Evolutionary conservation across 2,797 vertebrate species (phyloP).

Genomic region (Ctenopoma kingsleyae): DNA sequence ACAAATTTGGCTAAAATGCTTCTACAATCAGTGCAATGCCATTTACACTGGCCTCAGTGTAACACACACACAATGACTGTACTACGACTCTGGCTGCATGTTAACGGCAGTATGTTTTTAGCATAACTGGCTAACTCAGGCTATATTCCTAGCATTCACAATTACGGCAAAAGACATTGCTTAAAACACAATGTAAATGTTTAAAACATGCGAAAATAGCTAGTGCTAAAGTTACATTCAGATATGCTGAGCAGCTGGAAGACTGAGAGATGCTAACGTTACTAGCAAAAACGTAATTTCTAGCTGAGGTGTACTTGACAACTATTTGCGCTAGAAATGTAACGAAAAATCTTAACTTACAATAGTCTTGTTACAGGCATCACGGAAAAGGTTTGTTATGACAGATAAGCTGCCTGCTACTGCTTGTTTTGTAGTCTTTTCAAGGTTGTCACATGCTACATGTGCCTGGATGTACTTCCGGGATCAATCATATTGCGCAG

Average conservation of each 20-base stretch:
- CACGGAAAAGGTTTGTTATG: background rate
- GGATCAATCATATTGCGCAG: constrained; percentile 23
- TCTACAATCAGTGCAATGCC: too few species aligned
- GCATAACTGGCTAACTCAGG: constrained; percentile 36
- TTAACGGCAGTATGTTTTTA: constrained; percentile 58
- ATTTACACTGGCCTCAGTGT: too few species aligned
- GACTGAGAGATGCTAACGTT: constrained; percentile 25
- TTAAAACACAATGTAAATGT: background rate
- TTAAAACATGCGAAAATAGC: background rate
- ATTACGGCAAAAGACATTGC: rapidly evolving
- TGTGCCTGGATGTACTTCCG: constrained; percentile 70
- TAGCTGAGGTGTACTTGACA: rapidly evolving
- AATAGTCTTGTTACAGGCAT: constrained; percentile 76
- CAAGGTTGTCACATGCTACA: constrained; percentile 77
- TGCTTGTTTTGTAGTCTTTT: constrained; percentile 45
- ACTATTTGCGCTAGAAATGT: background rate
- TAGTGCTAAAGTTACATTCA: background rate
- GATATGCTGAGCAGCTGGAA: background rate
- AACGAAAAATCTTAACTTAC: constrained; percentile 66
- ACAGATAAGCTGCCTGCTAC: background rate
- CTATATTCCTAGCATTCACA: background rate
- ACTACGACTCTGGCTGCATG: background rate
- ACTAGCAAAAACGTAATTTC: background rate
- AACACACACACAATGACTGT: too few species aligned
- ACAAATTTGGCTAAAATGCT: too few species aligned